A percentile compares a stretch with the other conserved stretches of the same genome.
These are phyloP conservation scores for Cyphomyrus discorhynchus DNA, from an alignment of 2,113 vertebrate genomes.

Conservation along the genomic window DNA sequence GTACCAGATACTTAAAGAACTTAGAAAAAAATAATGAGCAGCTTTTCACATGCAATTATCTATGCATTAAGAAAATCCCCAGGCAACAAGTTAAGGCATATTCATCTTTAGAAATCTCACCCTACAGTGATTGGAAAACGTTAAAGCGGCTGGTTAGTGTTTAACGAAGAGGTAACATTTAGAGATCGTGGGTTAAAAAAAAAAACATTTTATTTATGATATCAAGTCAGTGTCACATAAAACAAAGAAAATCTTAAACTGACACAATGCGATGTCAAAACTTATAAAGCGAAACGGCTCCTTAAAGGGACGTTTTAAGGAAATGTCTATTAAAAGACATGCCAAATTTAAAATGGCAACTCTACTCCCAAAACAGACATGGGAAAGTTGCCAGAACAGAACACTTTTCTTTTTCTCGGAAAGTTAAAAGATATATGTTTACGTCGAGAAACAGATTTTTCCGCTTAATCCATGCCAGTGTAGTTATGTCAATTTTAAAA, in stretches of 20 bases:
- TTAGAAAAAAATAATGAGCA: background rate
- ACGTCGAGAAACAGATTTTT: background rate
- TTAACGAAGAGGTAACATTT: background rate
- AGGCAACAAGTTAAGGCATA: background rate
- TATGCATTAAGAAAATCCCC: background rate
- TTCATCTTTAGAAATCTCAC: background rate
- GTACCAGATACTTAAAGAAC: background rate
- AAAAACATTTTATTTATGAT: background rate
- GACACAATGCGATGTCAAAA: background rate
- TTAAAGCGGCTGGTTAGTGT: background rate
- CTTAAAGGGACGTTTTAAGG: background rate
- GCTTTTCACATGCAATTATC: background rate
- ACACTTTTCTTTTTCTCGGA: constrained; percentile 23
- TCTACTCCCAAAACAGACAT: constrained; percentile 50
- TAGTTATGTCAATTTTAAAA: background rate
- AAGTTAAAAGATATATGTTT: constrained; percentile 15
- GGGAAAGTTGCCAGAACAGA: constrained; percentile 43
- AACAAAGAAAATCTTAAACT: background rate
- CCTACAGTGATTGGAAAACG: background rate
- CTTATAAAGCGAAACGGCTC: background rate
- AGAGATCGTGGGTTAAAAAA: background rate
- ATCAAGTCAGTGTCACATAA: background rate
- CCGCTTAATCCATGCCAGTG: background rate
- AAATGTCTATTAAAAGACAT: constrained; percentile 24
- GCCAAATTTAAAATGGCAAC: constrained; percentile 36